Evolutionary conservation across 2,888 invertebrate species (phyloP), one percentile per base, ranked within the genome.

Genomic region (Acrobasis suavella): DNA sequence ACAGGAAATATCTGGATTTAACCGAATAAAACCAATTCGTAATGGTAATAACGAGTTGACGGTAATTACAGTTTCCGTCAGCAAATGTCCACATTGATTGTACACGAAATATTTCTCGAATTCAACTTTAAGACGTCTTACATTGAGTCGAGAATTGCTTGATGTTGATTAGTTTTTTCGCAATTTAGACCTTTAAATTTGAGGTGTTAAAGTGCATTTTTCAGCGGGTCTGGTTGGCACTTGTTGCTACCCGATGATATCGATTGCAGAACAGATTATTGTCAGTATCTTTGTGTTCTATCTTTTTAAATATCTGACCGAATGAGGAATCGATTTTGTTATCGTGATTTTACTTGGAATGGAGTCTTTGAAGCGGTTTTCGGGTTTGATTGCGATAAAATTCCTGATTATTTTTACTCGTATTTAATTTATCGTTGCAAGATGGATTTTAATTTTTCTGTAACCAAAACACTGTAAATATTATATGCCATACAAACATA

Each of bases 1-100:
- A 62, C 56, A 50, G 39, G 58, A 55, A 54, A 62, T 54, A 60
- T 63, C 62, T 60, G 51, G 60, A 60, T 60, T 39, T 52, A 60
- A 60, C 51, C 60, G 42, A 60, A 66, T 63, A 64, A 61, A 66
- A 64, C 62, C 60, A 62, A 52, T 63, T 63, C 60, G 63, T 66
- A 71, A 70, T 69, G 69, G 67, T 69, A 68, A 71, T 72, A 71
- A 70, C 69, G 60, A 67, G 65, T 65, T 66, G 64, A 63, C 62
- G 65, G 64, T 70, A 70, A 71, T 72, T 71, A 71, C 67, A 65
- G 61, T 66, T 70, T 70, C 69, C 70, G 61, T 46, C 63, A 51
- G 38, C 51, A 60, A 69, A 69, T 65, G 64, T 63, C 64, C 66
- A 60, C 54, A 58, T 63, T 66, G 62, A 62, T 62, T 64, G 65